Conservation (phyloP, 2,113 vertebrate species). For the Lutjanus erythropterus region DNA sequence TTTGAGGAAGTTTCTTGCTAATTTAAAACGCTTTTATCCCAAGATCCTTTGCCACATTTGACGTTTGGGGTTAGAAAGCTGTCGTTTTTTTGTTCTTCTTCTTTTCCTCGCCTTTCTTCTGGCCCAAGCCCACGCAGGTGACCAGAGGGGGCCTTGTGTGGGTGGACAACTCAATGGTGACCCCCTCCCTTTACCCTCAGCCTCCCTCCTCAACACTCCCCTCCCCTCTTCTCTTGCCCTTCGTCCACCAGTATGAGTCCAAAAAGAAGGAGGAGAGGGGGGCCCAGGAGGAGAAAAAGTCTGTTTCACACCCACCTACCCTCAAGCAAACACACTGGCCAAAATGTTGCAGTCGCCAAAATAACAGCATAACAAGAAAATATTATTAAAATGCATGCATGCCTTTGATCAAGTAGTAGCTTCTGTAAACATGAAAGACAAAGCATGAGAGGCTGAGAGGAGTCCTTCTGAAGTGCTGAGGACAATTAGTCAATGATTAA, state of each 20-base stretch:
- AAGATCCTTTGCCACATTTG: conserved; percentile 40
- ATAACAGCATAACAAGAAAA: neutral
- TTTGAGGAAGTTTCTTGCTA: conserved; percentile 63
- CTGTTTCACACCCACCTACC: conserved; percentile 19
- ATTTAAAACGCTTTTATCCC: conserved; percentile 67
- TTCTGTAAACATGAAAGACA: neutral
- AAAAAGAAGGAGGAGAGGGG: conserved; percentile 47
- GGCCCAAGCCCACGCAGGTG: conserved; percentile 79
- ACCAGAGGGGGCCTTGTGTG: conserved; percentile 74
- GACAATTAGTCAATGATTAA: conserved; percentile 1
- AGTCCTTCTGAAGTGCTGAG: neutral
- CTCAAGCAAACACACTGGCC: conserved; percentile 29
- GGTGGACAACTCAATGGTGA: conserved; percentile 81
- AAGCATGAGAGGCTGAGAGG: neutral
- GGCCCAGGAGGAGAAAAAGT: conserved; percentile 41
- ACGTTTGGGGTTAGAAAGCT: conserved; percentile 55
- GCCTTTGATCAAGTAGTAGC: conserved; percentile 1
- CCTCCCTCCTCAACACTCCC: conserved; percentile 2
- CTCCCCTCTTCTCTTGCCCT: conserved; percentile 40
- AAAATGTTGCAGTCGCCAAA: conserved; percentile 9
- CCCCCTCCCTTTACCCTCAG: conserved; percentile 43
- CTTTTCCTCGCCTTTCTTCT: conserved; percentile 59
- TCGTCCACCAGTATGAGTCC: conserved; percentile 46
- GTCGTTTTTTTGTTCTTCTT: conserved; percentile 36
- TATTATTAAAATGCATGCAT: neutral